These are phyloP conservation scores for Neoniphon sammara DNA, from an alignment of 2,797 vertebrate species.

Conservation along the genomic window DNA sequence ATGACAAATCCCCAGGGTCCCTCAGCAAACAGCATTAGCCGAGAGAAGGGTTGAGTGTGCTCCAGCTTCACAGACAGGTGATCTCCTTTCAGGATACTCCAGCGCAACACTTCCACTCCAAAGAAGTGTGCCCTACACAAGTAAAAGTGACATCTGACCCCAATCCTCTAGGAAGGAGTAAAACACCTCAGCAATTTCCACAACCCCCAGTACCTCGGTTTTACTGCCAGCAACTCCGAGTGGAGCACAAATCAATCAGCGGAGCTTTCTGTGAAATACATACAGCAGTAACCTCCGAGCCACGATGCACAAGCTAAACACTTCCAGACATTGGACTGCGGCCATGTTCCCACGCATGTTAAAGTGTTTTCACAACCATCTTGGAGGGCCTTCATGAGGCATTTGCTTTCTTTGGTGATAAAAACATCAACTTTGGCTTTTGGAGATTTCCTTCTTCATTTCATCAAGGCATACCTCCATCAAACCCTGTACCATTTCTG, in stretches of 20 bases:
- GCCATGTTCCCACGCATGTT: conserved; percentile 93
- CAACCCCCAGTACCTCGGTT: conserved; percentile 52
- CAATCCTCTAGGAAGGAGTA: conserved; percentile 39
- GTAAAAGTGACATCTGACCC: conserved; percentile 58
- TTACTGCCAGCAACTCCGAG: conserved; percentile 61
- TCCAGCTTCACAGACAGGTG: conserved; percentile 63
- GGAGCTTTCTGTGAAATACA: conserved; percentile 85
- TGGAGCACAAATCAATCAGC: conserved; percentile 86
- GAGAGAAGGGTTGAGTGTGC: conserved; percentile 40
- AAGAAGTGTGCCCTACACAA: conserved; percentile 58
- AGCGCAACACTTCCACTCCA: conserved; percentile 32
- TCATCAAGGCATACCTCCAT: conserved; percentile 44
- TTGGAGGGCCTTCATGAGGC: conserved; percentile 84
- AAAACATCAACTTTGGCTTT: conserved; percentile 73
- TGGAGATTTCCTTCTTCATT: conserved; percentile 69
- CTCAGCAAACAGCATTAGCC: conserved; percentile 36
- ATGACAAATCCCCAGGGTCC: conserved; percentile 43
- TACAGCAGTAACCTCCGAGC: conserved; percentile 83
- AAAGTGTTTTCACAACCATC: conserved; percentile 90
- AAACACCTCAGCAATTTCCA: conserved; percentile 59
- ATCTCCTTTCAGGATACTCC: conserved; percentile 34
- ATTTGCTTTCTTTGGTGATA: conserved; percentile 73
- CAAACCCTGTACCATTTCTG: conserved; percentile 25
- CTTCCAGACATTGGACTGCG: conserved; percentile 89
- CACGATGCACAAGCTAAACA: conserved; percentile 84